Evolutionary conservation across 1,140 invertebrate species (phyloP), one percentile per base, ranked within the genome.

Genomic region (Thalassaphorura encarpata): DNA sequence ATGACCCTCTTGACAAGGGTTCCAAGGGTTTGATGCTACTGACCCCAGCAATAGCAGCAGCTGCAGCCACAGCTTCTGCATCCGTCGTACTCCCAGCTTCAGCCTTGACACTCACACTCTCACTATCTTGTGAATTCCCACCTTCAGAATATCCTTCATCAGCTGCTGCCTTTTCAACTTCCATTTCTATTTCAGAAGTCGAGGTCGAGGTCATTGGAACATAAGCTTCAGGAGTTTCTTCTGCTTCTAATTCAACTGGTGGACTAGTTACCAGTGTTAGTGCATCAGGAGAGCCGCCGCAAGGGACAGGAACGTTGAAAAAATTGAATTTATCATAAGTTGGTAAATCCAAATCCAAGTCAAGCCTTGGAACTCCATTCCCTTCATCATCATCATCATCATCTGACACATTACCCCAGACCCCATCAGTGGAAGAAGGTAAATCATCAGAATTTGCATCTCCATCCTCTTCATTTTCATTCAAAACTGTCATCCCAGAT

Each of bases 161-260:
- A 19, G 46, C 52, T 19, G 46, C 26, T 83, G 75, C 3, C 67
- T 61, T 19, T 72, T 54, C 2, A 63, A 52, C 58, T 62, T 48
- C 61, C 69, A 66, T 41, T 71, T 68, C 40, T 67, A 64, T 45
- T 67, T 58, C 19, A 49, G 47, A 48, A 54, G 26, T 50, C 49
- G 0, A 46, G 26, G 28, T 19, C 24, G 13, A 27, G 5, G 11
- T 13, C 13, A 4, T 48, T 29, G 15, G 46, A 8, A n/a, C n/a
- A n/a, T n/a, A n/a, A n/a, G n/a, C n/a, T n/a, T n/a, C n/a, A n/a
- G n/a, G n/a, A n/a, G n/a, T n/a, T n/a, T n/a, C n/a, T n/a, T n/a
- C n/a, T n/a, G n/a, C n/a, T n/a, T n/a, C n/a, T n/a, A n/a, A n/a
- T n/a, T n/a, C n/a, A n/a, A n/a, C n/a, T n/a, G n/a, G n/a, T n/a